Percentiles rank a stretch among this genome's conserved stretches.
Conservation (phyloP, 53 echinoderm and acorn worm species). For the Arbacia lixula region DNA sequence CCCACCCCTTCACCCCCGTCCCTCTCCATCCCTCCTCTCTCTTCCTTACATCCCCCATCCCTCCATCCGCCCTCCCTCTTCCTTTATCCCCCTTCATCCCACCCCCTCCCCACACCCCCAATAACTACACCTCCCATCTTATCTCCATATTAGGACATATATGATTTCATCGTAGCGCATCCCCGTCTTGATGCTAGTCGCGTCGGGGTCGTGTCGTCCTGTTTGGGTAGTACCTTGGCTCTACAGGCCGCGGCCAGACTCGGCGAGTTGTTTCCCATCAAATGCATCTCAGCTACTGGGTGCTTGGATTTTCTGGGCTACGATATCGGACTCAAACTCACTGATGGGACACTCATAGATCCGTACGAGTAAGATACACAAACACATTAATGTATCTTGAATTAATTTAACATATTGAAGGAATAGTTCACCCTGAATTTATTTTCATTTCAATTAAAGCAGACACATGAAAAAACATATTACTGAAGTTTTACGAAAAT, state of each 20-base stretch:
- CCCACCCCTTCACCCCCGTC: no score
- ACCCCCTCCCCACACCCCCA: no score
- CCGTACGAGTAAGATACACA: constrained; percentile 23
- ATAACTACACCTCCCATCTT: background rate
- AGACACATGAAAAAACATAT: no score
- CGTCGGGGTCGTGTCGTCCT: constrained; percentile 32
- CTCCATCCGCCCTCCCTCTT: no score
- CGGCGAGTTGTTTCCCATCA: constrained; percentile 8
- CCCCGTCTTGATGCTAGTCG: constrained; percentile 34
- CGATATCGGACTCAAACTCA: constrained; percentile 8
- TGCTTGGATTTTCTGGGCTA: constrained; percentile 25
- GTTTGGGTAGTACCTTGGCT: constrained; percentile 12
- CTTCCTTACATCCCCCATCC: no score
- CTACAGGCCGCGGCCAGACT: constrained; percentile 28
- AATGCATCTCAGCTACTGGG: constrained; percentile 28
- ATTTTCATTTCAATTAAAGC: no score
- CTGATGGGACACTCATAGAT: constrained; percentile 23
- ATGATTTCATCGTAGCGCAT: constrained; percentile 19
- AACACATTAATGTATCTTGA: no score
- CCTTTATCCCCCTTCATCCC: no score
- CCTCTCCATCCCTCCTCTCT: no score
- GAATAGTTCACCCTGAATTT: no score
- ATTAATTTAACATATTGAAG: no score
- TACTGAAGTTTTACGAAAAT: no score
- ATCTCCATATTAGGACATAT: constrained; percentile 42